Evolutionary conservation across 1,140 invertebrate genomes (phyloP), one percentile per base, ranked within the genome.

Genomic region (Agrilus planipennis): DNA sequence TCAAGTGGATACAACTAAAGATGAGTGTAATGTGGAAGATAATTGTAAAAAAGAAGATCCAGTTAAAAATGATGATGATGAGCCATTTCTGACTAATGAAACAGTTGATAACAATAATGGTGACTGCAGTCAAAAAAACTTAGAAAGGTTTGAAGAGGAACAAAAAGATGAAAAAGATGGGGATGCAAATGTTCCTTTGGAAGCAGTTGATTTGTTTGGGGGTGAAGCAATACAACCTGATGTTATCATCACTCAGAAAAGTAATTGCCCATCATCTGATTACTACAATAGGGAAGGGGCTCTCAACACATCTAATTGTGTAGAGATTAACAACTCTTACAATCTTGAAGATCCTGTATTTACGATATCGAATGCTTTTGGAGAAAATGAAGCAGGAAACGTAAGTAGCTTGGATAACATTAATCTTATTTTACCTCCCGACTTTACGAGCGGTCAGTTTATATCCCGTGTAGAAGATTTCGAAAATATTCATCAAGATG

Each of bases 381-480:
- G 14, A 22, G 22, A n/a, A 25, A 25, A 7, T 12, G n/a, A n/a
- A n/a, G n/a, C n/a, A n/a, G n/a, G n/a, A n/a, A n/a, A n/a, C n/a
- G n/a, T n/a, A n/a, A n/a, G n/a, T n/a, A n/a, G n/a, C n/a, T n/a
- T n/a, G n/a, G n/a, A n/a, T n/a, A n/a, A n/a, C n/a, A n/a, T n/a
- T n/a, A n/a, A n/a, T n/a, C n/a, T n/a, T n/a, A n/a, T n/a, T n/a
- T 21, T 48, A 4, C 53, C 49, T 30, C 49, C 47, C 28, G 55
- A 61, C 46, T 57, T 58, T 39, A 41, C 46, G 16, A 34, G 34
- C 10, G 51, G 41, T 43, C 44, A 46, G 7, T 31, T 55, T 9
- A 51, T 55, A 22, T 50, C 56, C 4, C 47, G 49, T 28, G 50
- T 52, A 5, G 53, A 60, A 34, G 49, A 55, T 41, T 52, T 51